Conservation (phyloP, 2,113 vertebrate species). For the Gymnobelideus leadbeateri region DNA sequence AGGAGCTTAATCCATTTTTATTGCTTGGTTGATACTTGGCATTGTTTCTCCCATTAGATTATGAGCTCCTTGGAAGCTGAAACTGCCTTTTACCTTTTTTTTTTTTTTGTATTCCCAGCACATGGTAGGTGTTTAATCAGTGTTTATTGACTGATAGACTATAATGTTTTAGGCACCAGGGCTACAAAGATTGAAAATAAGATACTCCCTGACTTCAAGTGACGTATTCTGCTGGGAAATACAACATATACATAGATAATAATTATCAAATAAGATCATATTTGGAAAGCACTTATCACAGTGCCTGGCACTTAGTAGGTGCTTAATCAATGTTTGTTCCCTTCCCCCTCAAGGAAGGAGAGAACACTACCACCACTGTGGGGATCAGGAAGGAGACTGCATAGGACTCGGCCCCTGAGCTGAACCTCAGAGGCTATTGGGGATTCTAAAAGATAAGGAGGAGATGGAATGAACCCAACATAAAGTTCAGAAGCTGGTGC, state of each 20-base stretch:
- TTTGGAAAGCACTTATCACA: neutral
- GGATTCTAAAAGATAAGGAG: neutral
- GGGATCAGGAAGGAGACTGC: neutral
- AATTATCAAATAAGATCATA: neutral
- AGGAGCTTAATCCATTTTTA: too few species aligned
- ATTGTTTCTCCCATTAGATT: too few species aligned
- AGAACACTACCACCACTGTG: neutral
- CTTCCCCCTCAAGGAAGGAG: neutral
- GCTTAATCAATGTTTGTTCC: neutral
- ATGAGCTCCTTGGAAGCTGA: too few species aligned
- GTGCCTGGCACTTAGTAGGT: neutral
- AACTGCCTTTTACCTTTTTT: too few species aligned
- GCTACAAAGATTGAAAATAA: neutral
- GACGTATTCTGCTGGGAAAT: neutral
- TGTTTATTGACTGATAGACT: neutral
- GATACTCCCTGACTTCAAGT: neutral
- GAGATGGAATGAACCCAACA: neutral
- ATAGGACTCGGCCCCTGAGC: neutral
- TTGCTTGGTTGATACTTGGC: too few species aligned
- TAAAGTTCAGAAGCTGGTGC: neutral
- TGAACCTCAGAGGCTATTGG: neutral
- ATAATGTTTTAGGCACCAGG: neutral
- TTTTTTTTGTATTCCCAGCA: neutral
- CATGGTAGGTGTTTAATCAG: neutral
- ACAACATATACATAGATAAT: neutral